Percentiles rank a stretch among this genome's conserved stretches.
Conservation (phyloP, 2,888 invertebrate genomes). For the Congeria kusceri region DNA sequence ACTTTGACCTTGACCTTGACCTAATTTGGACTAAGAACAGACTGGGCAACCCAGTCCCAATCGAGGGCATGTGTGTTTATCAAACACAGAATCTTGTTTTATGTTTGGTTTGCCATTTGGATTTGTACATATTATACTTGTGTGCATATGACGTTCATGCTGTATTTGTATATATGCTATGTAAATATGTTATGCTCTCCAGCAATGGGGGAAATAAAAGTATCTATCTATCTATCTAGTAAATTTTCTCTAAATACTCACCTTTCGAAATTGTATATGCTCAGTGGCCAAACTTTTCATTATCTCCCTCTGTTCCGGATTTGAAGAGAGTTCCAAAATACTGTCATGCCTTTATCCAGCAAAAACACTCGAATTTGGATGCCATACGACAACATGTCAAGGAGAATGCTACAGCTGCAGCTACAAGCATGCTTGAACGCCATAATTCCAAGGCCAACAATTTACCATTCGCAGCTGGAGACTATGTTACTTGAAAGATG, state of each 20-base stretch:
- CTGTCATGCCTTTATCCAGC: constrained; percentile 24
- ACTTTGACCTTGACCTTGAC: too few species aligned
- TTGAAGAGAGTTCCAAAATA: constrained; percentile 31
- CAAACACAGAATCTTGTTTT: too few species aligned
- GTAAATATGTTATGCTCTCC: too few species aligned
- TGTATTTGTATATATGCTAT: too few species aligned
- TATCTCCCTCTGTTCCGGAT: constrained; percentile 24
- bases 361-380: constrained; percentile 15
- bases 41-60: too few species aligned
- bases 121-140: too few species aligned
- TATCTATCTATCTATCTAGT: too few species aligned
- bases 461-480: constrained; percentile 21
- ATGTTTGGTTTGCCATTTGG: too few species aligned
- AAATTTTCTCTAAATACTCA: constrained; percentile 35
- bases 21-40: too few species aligned
- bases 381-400: constrained; percentile 26
- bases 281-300: constrained; percentile 44
- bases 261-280: constrained; percentile 53
- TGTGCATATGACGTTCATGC: too few species aligned
- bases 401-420: neutral
- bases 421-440: constrained; percentile 28
- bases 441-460: constrained; percentile 18
- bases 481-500: constrained; percentile 42
- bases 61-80: too few species aligned
- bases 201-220: too few species aligned